Evolutionary conservation across 2,113 vertebrate genomes (phyloP).

Genomic region (Stegostoma tigrinum): DNA sequence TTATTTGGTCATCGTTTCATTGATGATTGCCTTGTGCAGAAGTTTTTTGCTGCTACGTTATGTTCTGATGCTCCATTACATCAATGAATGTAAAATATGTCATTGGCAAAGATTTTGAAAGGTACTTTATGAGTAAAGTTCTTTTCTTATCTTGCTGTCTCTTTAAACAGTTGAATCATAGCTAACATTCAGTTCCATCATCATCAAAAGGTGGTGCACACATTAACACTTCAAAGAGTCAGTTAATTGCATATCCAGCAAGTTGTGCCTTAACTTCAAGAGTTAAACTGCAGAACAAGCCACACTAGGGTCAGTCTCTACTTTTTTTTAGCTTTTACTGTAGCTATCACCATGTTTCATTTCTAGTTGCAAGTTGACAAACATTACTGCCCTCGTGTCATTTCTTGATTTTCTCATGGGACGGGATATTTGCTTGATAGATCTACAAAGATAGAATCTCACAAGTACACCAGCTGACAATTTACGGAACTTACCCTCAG

Average conservation of each 20-base stretch:
- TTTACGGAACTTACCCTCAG: neutral
- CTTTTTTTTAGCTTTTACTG: too few species aligned
- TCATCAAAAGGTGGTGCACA: too few species aligned
- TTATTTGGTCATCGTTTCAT: neutral
- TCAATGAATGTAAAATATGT: neutral
- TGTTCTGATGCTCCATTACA: neutral
- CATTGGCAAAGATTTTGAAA: too few species aligned
- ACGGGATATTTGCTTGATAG: neutral
- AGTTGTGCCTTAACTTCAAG: neutral
- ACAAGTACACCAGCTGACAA: neutral
- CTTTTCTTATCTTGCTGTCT: too few species aligned
- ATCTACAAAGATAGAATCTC: neutral
- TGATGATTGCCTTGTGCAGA: neutral
- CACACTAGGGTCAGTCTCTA: too few species aligned
- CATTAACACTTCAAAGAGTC: too few species aligned
- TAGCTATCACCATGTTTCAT: neutral
- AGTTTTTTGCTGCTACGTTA: neutral
- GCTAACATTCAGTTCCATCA: too few species aligned
- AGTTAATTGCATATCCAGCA: too few species aligned
- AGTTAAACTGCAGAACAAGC: neutral
- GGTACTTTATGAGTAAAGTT: too few species aligned
- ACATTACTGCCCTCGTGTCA: neutral
- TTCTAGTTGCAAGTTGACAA: too few species aligned
- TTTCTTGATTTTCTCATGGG: neutral
- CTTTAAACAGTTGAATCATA: too few species aligned